Evolutionary conservation across 2,113 vertebrate species (phyloP).

Genomic region (Phylloscopus whistleri): DNA sequence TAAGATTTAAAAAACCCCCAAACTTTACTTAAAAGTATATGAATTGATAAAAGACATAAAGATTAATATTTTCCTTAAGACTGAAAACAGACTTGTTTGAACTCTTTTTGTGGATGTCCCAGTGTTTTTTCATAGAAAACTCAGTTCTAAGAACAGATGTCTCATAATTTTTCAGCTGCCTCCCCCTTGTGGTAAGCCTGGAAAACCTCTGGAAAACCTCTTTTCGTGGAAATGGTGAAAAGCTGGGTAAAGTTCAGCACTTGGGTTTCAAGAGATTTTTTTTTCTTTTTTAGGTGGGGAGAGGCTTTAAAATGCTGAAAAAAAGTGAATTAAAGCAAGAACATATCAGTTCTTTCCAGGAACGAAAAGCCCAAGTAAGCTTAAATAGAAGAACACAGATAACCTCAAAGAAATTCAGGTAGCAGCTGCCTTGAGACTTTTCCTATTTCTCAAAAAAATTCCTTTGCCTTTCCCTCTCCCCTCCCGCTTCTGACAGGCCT

Average conservation of each 20-base stretch:
- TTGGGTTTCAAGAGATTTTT: not conserved
- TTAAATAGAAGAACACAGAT: not conserved
- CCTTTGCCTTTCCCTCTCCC: not conserved
- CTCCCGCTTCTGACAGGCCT: not conserved
- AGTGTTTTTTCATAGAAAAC: not conserved
- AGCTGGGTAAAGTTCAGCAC: not conserved
- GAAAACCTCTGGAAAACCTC: not conserved
- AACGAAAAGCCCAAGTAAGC: not conserved
- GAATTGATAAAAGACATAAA: not conserved
- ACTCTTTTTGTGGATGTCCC: not conserved
- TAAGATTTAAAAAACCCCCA: not conserved
- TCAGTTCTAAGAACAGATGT: not conserved
- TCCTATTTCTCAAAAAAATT: not conserved
- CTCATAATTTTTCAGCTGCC: slow-evolving; percentile 39
- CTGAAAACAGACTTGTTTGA: not conserved
- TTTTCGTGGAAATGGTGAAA: not conserved
- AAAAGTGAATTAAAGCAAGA: not conserved
- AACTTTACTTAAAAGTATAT: not conserved
- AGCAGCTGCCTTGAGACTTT: not conserved
- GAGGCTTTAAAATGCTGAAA: not conserved
- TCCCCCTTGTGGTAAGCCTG: slow-evolving; percentile 43
- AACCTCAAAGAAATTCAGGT: not conserved
- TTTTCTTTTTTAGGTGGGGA: not conserved
- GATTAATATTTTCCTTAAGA: not conserved
- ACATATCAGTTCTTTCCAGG: not conserved